A percentile compares a stretch with the other conserved stretches of the same genome.
Conservation (phyloP, 1,140 invertebrate genomes). For the Wasmannia auropunctata region DNA sequence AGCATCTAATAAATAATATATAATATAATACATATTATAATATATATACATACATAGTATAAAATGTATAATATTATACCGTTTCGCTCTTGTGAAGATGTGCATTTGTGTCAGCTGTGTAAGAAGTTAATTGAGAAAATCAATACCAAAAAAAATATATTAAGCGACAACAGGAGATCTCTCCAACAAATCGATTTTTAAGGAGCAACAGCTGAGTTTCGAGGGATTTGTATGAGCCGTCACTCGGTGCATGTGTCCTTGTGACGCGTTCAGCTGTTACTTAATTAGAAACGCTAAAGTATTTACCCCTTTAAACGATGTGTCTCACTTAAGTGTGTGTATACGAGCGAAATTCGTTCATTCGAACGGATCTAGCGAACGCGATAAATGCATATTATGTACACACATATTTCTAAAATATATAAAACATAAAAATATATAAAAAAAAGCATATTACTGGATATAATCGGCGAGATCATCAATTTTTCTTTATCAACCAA, state of each 20-base stretch:
- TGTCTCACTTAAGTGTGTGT: background rate
- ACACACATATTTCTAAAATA: conserved; percentile 5
- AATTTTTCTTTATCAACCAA: background rate
- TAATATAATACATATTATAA: background rate
- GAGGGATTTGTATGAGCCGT: background rate
- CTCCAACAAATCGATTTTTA: background rate
- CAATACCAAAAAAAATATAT: background rate
- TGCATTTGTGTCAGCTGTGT: background rate
- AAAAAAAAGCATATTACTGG: background rate
- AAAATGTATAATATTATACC: background rate
- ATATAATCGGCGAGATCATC: background rate
- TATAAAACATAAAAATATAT: background rate
- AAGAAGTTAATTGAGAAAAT: background rate
- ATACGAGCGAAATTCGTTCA: background rate
- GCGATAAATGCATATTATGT: background rate
- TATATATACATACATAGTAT: background rate
- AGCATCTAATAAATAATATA: background rate
- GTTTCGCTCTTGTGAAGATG: background rate
- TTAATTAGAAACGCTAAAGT: background rate
- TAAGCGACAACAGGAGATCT: background rate
- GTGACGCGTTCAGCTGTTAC: background rate
- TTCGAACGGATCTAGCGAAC: background rate
- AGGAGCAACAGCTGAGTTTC: background rate
- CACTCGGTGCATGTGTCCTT: background rate
- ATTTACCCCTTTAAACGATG: background rate